Conservation (phyloP, 2,888 invertebrate species). For the Oscheius sp. region DNA sequence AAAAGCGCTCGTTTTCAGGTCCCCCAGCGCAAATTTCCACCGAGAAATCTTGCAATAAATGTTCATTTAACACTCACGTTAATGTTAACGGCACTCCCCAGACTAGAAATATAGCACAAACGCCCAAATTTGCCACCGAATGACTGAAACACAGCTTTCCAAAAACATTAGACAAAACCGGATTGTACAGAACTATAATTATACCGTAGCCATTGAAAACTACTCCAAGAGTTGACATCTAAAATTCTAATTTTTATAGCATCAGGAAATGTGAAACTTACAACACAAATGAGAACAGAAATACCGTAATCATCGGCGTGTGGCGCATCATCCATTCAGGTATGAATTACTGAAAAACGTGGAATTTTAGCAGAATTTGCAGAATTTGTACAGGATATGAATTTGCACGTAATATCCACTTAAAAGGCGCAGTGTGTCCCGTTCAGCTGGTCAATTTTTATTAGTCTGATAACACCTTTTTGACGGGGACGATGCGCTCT, state of each 20-base stretch:
- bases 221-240: constrained; percentile 41
- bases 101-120: constrained; percentile 43
- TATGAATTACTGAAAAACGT: too few relatives aligned
- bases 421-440: too few relatives aligned
- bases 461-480: too few relatives aligned
- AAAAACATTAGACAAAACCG: constrained; percentile 48
- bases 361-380: too few relatives aligned
- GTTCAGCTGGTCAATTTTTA: too few relatives aligned
- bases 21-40: too few relatives aligned
- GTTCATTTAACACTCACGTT: constrained; percentile 32
- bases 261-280: not conserved
- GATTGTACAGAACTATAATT: constrained; percentile 43
- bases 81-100: constrained; percentile 45
- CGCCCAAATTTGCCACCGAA: constrained; percentile 51
- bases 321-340: too few relatives aligned
- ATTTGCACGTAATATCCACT: too few relatives aligned
- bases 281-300: not conserved
- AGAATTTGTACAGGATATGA: too few relatives aligned
- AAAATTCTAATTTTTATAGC: not conserved
- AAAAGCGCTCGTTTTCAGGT: too few relatives aligned
- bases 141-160: constrained; percentile 49
- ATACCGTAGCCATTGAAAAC: constrained; percentile 46
- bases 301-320: not conserved
- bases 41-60: too few relatives aligned
- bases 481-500: too few relatives aligned